These are phyloP conservation scores for Bovichtus variegatus DNA, from an alignment of 2,797 vertebrate species.

Conservation along the genomic window DNA sequence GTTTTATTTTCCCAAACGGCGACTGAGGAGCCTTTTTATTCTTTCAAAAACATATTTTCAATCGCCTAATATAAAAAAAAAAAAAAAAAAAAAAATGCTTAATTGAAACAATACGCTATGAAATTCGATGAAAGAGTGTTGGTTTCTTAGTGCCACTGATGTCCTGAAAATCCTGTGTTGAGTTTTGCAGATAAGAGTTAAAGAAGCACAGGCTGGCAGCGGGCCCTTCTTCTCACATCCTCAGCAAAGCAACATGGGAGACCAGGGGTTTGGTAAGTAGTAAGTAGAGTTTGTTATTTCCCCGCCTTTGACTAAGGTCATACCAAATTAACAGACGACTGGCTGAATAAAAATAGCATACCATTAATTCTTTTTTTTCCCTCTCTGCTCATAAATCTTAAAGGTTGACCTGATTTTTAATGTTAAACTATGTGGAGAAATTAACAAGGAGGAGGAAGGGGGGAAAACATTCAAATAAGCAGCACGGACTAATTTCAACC, in stretches of 20 bases:
- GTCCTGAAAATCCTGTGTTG: slow-evolving; percentile 70
- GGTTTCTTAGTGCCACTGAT: slow-evolving; percentile 72
- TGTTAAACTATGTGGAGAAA: slow-evolving; percentile 87
- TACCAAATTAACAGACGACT: slow-evolving; percentile 89
- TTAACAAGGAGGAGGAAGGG: slow-evolving; percentile 73
- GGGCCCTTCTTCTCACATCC: slow-evolving; percentile 70
- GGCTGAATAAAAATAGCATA: slow-evolving; percentile 90
- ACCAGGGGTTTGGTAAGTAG: slow-evolving; percentile 81
- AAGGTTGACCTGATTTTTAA: slow-evolving; percentile 90
- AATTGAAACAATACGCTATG: slow-evolving; percentile 75
- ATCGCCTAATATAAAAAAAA: slow-evolving; percentile 44
- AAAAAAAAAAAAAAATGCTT: slow-evolving; percentile 49
- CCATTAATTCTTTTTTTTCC: slow-evolving; percentile 86
- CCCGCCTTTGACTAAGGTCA: slow-evolving; percentile 91
- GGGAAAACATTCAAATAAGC: slow-evolving; percentile 76
- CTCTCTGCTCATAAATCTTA: slow-evolving; percentile 85
- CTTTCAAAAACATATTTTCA: slow-evolving; percentile 61
- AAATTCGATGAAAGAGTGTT: slow-evolving; percentile 76
- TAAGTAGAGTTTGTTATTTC: slow-evolving; percentile 87
- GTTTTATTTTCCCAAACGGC: slow-evolving; percentile 36
- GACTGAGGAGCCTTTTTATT: slow-evolving; percentile 28
- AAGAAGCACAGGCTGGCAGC: slow-evolving; percentile 52
- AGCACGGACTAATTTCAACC: slow-evolving; percentile 81
- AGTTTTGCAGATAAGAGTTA: slow-evolving; percentile 83
- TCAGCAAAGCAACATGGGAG: slow-evolving; percentile 74